Base-by-base conservation (phyloP, 2,888 invertebrate genomes). In the Papilio elwesi region DNA sequence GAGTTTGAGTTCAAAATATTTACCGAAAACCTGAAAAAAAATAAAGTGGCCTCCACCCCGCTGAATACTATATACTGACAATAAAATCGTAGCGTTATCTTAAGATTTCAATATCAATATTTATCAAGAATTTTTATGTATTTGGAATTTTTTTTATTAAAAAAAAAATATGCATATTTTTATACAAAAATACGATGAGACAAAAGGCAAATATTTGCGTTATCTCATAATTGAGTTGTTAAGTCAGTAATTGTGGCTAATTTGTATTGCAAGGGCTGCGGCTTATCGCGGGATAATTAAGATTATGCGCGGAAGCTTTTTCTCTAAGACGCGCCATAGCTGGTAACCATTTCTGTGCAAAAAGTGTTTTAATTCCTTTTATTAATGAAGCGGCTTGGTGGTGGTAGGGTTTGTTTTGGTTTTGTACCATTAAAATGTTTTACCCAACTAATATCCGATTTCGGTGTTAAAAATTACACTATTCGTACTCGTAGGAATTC, bases 251-350 rank as follows among this genome's bases (percentile, higher is more conserved):
- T 72, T 38, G 47, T 67, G 36, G 51, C 16, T 72, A 36, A 72
- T 68, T 72, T 68, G 53, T 68, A 68, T 68, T 63, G 55, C 63
- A 68, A 71, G 72, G 53, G 68, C 67, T 43, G 66, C 47, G 68
- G 38, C 87, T 90, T 90, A 91, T 91, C 92, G 89, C 78, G 82
- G 79, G 80, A 85, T 85, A 91, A 92, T 92, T 91, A 91, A 85
- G 89, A 85, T 89, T 87, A 88, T 86, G 79, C 85, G 84, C 83
- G 78, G 82, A 80, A 83, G 84, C 83, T 82, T 82, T 84, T 87
- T 90, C 87, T 85, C 83, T 80, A 78, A 80, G 78, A 79, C 76
- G 74, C 79, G 16, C 79, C 55, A 68, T 73, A 73, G 71, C 70
- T 70, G 68, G 70, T 68, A 69, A 43, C 38, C 6, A 38, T 59